Percentiles rank a stretch among this genome's conserved stretches.
Evolutionary conservation across 1,140 invertebrate species (phyloP).

Genomic region (Hyles vespertilio): DNA sequence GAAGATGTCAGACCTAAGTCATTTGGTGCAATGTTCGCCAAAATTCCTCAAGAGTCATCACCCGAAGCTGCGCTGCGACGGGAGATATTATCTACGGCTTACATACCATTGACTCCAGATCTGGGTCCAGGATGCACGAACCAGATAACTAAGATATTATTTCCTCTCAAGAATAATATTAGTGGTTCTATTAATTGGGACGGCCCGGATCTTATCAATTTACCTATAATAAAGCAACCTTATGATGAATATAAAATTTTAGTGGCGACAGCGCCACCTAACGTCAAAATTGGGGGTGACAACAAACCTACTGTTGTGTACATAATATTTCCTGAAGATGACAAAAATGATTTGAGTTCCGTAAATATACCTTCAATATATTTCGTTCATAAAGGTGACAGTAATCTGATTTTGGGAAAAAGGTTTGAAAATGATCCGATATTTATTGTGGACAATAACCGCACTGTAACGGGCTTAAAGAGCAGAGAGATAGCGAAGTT

Average conservation of each 20-base stretch:
- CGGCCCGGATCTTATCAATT: conserved; percentile 30
- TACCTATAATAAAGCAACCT: conserved; percentile 41
- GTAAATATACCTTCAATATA: conserved; percentile 45
- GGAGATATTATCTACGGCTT: conserved; percentile 23
- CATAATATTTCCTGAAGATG: conserved; percentile 46
- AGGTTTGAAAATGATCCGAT: conserved; percentile 36
- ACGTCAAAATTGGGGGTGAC: conserved; percentile 35
- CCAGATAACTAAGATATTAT: conserved; percentile 40
- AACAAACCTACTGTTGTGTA: conserved; percentile 41
- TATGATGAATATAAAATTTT: conserved; percentile 47
- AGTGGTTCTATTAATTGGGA: conserved; percentile 2
- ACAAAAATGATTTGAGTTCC: conserved; percentile 12
- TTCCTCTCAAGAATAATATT: conserved; percentile 16
- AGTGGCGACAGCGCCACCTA: conserved; percentile 44
- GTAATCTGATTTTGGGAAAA: conserved; percentile 15
- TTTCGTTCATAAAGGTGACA: conserved; percentile 39
- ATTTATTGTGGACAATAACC: conserved; percentile 48
- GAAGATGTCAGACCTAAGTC: conserved; percentile 33
- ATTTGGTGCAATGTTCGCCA: conserved; percentile 37
- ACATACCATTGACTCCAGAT: conserved; percentile 23
- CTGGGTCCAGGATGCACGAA: conserved; percentile 37
- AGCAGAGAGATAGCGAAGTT: conserved; percentile 52
- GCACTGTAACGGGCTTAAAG: conserved; percentile 50
- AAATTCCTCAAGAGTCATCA: conserved; percentile 39
- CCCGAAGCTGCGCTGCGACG: background rate